These are phyloP conservation scores for Matsumurasca onukii DNA, from an alignment of 1,140 invertebrate species.

Conservation along the genomic window DNA sequence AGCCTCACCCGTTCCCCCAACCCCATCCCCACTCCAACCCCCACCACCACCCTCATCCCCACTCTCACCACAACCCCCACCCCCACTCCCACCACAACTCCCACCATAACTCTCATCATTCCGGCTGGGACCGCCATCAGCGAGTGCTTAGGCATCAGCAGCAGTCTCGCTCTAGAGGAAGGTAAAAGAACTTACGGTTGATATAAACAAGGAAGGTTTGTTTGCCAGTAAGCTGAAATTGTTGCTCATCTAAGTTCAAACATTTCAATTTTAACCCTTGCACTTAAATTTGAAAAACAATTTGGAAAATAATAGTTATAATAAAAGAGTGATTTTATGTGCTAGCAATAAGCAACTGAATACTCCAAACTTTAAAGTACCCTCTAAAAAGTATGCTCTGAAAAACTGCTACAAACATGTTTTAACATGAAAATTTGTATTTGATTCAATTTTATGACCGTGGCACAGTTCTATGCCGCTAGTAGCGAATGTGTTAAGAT, in stretches of 20 bases:
- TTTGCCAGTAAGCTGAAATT: background rate
- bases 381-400: too few species aligned
- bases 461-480: too few species aligned
- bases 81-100: constrained; percentile 44
- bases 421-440: too few species aligned
- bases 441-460: too few species aligned
- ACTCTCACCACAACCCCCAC: background rate
- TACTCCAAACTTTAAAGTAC: background rate
- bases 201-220: background rate
- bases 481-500: too few species aligned
- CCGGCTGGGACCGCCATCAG: constrained; percentile 53
- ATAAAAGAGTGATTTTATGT: background rate
- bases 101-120: too few species aligned
- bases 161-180: constrained; percentile 46
- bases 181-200: background rate
- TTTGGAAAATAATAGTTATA: background rate
- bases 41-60: background rate
- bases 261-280: background rate
- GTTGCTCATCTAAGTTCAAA: background rate
- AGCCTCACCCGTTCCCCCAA: constrained; percentile 36
- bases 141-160: constrained; percentile 45
- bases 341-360: background rate
- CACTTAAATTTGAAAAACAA: background rate
- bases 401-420: too few species aligned
- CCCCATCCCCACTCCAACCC: background rate